Conservation (phyloP, 2,888 invertebrate species). For the Frankliniella fusca region DNA sequence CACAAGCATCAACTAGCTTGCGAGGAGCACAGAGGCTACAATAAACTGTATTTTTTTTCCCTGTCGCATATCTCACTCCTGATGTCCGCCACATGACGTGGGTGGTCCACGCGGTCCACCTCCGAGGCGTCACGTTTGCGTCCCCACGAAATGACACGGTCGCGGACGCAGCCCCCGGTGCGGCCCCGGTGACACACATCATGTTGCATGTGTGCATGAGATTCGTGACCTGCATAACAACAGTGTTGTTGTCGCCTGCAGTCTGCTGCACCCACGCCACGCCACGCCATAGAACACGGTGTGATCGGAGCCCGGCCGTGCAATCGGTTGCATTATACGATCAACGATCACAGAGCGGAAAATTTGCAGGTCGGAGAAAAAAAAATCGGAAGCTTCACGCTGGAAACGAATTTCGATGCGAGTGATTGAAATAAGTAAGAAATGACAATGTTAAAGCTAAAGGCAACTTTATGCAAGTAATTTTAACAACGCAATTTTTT, state of each 20-base stretch:
- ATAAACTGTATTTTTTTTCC: background rate
- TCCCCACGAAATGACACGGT: background rate
- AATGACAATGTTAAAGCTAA: too few species aligned
- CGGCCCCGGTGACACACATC: slow-evolving; percentile 1
- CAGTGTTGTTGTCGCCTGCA: slow-evolving; percentile 10
- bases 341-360: too few species aligned
- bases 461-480: too few species aligned
- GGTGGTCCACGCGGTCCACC: background rate
- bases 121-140: background rate
- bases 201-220: background rate
- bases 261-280: background rate
- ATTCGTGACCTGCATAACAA: slow-evolving; percentile 17
- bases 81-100: background rate
- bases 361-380: background rate
- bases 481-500: too few species aligned
- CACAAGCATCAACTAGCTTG: background rate
- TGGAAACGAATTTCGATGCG: background rate
- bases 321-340: background rate
- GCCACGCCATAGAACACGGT: too few species aligned
- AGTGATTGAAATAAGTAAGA: background rate
- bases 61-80: background rate
- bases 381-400: background rate
- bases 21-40: background rate
- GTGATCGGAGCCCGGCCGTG: background rate
- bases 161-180: background rate